Evolutionary conservation across 2,113 vertebrate genomes (phyloP), one percentile per base, ranked within the genome.

Genomic region (Periophthalmus modestus): DNA sequence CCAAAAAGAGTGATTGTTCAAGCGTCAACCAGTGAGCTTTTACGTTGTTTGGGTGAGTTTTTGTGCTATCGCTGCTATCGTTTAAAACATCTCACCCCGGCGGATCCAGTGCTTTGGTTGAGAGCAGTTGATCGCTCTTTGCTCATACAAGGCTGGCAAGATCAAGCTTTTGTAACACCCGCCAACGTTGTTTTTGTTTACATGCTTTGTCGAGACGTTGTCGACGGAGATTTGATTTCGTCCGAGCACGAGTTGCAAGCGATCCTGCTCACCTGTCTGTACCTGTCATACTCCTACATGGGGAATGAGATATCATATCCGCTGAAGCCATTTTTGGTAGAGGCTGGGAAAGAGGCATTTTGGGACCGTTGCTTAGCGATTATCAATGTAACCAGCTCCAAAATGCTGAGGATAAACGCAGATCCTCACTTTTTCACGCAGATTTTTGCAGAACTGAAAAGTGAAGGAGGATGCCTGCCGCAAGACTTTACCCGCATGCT

Each of bases 301-400:
- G 95, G 95, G 79, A 95, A 95, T 58, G 95, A 95, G 87, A 95
- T 95, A 89, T 95, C 95, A 0, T 95, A 95, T 88, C 95, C 95
- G 2, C 94, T 95, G 61, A 95, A 95, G 85, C 95, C 95, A 69
- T 95, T 95, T 77, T 86, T 95, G 85, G 94, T 95, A 12, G 95
- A 95, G 89, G 85, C 92, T 0, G 93, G 89, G 0, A 94, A 93
- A 80, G 94, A 95, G 79, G 94, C 94, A 66, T 95, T 95, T 84
- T 95, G 95, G 95, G 94, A 94, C 87, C 92, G 95, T 5, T 95
- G 94, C 82, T 90, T 95, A 34, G 86, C 93, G 84, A 93, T 95
- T 79, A 94, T 95, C 52, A 66, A 94, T 4, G 87, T 90, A 79
- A 95, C 91, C 65, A 95, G 95, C 74, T 47, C 82, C 62, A 94